phyloP scores from a whole-genome alignment of 2,888 invertebrate genomes.

The Thereva unica region DNA sequence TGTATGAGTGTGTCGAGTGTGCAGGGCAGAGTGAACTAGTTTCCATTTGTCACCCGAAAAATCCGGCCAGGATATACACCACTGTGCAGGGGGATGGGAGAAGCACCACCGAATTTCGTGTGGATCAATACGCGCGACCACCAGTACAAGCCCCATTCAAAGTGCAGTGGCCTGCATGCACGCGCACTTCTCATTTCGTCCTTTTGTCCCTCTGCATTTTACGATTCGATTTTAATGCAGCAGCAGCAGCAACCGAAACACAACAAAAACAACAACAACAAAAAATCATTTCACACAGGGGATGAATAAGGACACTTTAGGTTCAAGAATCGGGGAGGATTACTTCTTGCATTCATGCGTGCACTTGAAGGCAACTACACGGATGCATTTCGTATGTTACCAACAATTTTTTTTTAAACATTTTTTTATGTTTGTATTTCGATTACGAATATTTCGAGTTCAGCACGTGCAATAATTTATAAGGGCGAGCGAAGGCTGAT shows the following conservation, averaged over 20 bases:
- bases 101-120: neutral
- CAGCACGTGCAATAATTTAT: conserved; percentile 37
- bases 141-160: conserved; percentile 4
- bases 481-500: neutral
- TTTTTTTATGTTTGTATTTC: conserved; percentile 7
- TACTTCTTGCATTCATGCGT: too few relatives aligned
- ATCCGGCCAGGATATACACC: neutral
- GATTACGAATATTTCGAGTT: conserved; percentile 22
- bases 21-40: conserved; percentile 24
- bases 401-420: neutral
- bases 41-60: conserved; percentile 23
- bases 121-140: conserved; percentile 34
- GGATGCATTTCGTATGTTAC: too few relatives aligned
- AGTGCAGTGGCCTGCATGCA: conserved; percentile 36
- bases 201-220: too few relatives aligned
- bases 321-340: too few relatives aligned
- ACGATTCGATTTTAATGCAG: too few relatives aligned
- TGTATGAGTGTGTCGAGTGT: conserved; percentile 10
- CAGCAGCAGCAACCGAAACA: too few relatives aligned
- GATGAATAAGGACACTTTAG: too few relatives aligned
- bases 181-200: conserved; percentile 6
- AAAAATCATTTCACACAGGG: too few relatives aligned
- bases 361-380: too few relatives aligned
- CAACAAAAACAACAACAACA: too few relatives aligned
- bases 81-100: neutral